Percentiles rank a stretch among this genome's conserved stretches.
Evolutionary conservation across 2,113 vertebrate genomes (phyloP).

Genomic region (Laterallus jamaicensis): DNA sequence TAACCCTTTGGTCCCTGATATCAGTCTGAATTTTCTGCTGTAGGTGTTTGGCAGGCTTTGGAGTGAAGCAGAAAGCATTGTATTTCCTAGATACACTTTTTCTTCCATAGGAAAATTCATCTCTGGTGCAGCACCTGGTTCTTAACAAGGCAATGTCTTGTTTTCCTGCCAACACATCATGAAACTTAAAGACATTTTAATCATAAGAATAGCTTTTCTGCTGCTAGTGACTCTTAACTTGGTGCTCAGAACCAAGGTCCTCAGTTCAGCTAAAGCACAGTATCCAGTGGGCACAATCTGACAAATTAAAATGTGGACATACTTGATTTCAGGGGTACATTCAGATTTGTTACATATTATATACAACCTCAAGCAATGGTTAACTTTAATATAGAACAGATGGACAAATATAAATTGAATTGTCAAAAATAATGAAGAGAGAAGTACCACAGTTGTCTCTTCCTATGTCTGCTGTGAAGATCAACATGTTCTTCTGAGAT

Average conservation of each 20-base stretch:
- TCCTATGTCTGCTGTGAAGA: not conserved
- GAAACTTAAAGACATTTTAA: not conserved
- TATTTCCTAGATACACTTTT: not conserved
- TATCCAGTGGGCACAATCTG: not conserved
- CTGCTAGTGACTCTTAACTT: not conserved
- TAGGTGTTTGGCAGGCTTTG: not conserved
- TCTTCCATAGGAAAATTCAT: not conserved
- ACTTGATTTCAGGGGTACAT: not conserved
- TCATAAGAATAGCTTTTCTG: not conserved
- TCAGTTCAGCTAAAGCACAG: not conserved
- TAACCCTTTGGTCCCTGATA: not conserved
- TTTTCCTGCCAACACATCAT: conserved; percentile 12
- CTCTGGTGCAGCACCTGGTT: not conserved
- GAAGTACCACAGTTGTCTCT: not conserved
- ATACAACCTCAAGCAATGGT: not conserved
- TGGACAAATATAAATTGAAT: not conserved
- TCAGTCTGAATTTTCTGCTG: not conserved
- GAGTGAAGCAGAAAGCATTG: not conserved
- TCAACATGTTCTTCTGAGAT: not conserved
- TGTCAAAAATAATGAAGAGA: not conserved
- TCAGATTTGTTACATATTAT: not conserved
- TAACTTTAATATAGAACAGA: not conserved
- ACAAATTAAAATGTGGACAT: not conserved
- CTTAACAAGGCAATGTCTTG: not conserved
- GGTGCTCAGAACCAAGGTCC: not conserved